Percentiles rank a stretch among this genome's conserved stretches.
Conservation (phyloP, 2,113 vertebrate species). For the Lepidothrix coronata region DNA sequence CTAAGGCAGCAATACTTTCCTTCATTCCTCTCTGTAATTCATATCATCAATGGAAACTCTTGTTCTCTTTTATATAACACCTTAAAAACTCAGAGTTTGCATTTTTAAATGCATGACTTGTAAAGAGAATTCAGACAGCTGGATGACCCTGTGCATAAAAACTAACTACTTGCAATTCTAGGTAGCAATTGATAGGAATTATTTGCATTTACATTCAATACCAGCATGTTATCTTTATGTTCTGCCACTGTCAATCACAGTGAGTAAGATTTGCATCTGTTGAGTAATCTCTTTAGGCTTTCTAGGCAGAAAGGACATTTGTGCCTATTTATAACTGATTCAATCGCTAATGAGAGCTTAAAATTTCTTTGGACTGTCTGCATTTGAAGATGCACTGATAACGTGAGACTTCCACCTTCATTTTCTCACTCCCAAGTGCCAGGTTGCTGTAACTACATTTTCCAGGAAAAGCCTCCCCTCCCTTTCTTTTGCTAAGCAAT, state of each 20-base stretch:
- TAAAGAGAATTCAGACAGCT: conserved; percentile 9
- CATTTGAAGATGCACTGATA: background rate
- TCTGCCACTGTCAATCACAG: background rate
- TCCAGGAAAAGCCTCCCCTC: background rate
- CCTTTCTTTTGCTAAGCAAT: background rate
- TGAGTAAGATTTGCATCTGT: background rate
- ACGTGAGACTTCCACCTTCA: background rate
- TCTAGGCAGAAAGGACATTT: background rate
- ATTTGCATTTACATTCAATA: background rate
- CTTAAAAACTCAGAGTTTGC: background rate
- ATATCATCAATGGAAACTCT: background rate
- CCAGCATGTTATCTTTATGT: background rate
- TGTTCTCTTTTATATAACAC: background rate
- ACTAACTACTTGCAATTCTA: background rate
- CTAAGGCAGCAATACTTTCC: background rate
- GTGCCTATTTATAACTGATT: conserved; percentile 42
- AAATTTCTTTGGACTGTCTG: background rate
- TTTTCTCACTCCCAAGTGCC: background rate
- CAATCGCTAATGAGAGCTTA: conserved; percentile 14
- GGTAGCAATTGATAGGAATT: background rate
- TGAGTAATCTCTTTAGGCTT: background rate
- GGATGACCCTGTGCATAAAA: background rate
- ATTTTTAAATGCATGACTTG: background rate
- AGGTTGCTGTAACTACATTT: background rate
- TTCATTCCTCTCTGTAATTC: background rate